phyloP scores from a whole-genome alignment of 1,140 invertebrate genomes.

The Metaphire vulgaris region DNA sequence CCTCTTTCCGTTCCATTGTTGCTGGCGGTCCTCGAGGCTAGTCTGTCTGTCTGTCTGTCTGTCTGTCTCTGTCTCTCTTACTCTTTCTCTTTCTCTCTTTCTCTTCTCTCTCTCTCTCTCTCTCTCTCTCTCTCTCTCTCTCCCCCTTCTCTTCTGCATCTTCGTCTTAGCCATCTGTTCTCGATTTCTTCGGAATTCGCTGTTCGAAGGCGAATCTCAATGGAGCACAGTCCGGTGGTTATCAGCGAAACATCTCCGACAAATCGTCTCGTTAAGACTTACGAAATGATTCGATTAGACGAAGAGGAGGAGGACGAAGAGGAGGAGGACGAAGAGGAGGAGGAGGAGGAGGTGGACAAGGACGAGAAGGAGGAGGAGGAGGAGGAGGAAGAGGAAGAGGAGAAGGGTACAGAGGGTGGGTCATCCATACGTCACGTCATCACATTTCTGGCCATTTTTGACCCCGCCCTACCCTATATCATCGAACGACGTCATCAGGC shows the following conservation, averaged over 20 bases:
- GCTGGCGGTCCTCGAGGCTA: too few species aligned
- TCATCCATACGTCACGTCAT: too few species aligned
- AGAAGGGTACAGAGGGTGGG: background rate
- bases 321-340: background rate
- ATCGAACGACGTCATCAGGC: background rate
- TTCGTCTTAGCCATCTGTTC: background rate
- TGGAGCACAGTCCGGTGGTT: background rate
- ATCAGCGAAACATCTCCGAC: background rate
- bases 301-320: background rate
- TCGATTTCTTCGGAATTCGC: too few species aligned
- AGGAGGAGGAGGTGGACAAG: background rate
- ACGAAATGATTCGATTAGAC: background rate
- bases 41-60: too few species aligned
- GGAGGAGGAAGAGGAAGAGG: background rate
- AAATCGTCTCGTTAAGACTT: background rate
- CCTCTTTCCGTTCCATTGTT: too few species aligned
- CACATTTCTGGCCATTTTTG: too few species aligned
- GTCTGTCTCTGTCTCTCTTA: too few species aligned
- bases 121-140: background rate
- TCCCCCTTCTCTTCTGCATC: constrained; percentile 4
- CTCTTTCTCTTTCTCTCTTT: background rate
- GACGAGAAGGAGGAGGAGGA: background rate
- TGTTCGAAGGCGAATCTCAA: too few species aligned
- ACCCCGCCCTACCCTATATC: too few species aligned
- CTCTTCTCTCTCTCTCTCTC: background rate